phyloP scores from a whole-genome alignment of 2,797 vertebrate species.

The Gallinago stenura region DNA sequence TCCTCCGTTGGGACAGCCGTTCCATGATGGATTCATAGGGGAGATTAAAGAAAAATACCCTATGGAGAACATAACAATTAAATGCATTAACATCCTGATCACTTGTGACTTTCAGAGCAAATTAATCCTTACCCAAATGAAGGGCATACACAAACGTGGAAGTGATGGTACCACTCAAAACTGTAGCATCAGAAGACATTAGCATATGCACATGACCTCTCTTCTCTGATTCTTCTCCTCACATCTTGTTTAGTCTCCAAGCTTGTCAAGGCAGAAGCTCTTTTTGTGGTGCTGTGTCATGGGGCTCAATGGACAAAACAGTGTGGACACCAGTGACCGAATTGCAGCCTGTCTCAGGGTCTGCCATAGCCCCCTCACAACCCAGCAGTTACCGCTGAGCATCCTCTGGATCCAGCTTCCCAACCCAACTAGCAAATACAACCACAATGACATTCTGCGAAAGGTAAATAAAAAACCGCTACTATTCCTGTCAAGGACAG shows the following conservation, averaged over 20 bases:
- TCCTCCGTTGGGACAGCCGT: conserved; percentile 83
- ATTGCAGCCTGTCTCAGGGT: background rate
- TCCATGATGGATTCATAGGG: conserved; percentile 85
- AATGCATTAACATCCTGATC: background rate
- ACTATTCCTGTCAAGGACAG: background rate
- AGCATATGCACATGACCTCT: background rate
- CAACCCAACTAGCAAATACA: background rate
- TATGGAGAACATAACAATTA: conserved; percentile 38
- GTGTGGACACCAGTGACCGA: background rate
- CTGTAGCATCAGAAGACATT: rapidly evolving
- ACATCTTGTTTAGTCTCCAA: background rate
- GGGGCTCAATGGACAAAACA: rapidly evolving
- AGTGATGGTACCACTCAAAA: background rate
- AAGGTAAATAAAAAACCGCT: background rate
- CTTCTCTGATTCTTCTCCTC: background rate
- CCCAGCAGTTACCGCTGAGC: background rate
- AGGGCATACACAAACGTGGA: rapidly evolving
- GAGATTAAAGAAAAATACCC: conserved; percentile 90
- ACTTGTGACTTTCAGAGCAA: background rate
- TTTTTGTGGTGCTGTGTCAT: background rate
- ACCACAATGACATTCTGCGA: background rate
- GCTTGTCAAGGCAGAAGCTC: background rate
- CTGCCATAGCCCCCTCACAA: background rate
- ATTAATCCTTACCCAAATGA: background rate
- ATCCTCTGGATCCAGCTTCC: background rate